Conservation (phyloP, 2,113 vertebrate genomes). For the Theristicus caerulescens region DNA sequence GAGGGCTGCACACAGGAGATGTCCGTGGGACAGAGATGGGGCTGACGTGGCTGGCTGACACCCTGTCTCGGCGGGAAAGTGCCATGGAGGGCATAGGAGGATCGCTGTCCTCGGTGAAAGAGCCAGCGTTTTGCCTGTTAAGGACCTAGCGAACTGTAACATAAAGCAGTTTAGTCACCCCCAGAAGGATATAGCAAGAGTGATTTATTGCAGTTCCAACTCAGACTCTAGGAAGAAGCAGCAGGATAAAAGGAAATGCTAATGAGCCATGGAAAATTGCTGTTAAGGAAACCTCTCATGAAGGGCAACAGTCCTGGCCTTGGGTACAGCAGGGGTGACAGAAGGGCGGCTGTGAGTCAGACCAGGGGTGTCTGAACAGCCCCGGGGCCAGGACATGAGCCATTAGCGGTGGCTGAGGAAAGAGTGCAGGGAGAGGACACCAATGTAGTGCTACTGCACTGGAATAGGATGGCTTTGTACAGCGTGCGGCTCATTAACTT, state of each 20-base stretch:
- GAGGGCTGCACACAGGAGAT: fast-evolving
- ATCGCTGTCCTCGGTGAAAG: fast-evolving
- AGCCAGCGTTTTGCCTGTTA: neutral
- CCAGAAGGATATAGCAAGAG: neutral
- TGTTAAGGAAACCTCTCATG: neutral
- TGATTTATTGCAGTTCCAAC: neutral
- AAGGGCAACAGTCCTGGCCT: neutral
- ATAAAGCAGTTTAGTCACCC: neutral
- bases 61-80: neutral
- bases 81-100: fast-evolving
- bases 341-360: neutral
- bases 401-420: neutral
- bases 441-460: fast-evolving
- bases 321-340: neutral
- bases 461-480: neutral
- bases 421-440: neutral
- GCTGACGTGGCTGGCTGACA: neutral
- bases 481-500: neutral
- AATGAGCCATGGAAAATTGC: neutral
- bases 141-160: neutral
- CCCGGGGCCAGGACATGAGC: fast-evolving
- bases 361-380: neutral
- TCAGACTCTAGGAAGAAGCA: neutral
- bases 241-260: neutral
- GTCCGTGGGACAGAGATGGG: neutral